Percentiles rank a stretch among this genome's conserved stretches.
phyloP scores from a whole-genome alignment of 2,113 vertebrate species.

The Vanacampus margaritifer region DNA sequence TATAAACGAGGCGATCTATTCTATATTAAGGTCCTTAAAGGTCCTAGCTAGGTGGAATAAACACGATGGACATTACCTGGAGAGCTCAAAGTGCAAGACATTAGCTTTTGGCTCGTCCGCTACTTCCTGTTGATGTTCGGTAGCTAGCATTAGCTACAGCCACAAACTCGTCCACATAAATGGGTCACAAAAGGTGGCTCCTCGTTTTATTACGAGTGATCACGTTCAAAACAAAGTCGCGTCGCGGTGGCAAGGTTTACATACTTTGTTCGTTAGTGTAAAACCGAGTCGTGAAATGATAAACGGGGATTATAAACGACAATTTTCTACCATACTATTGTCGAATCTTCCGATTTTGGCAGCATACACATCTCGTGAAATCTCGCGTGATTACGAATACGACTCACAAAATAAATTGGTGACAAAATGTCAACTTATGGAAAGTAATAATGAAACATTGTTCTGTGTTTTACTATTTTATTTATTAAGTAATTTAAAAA shows the following conservation, averaged over 20 bases:
- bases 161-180: slow-evolving; percentile 32
- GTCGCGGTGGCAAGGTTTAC: not conserved
- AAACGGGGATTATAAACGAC: not conserved
- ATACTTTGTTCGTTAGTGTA: not conserved
- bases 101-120: slow-evolving; percentile 14
- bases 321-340: not conserved
- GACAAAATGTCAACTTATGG: not conserved
- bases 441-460: not conserved
- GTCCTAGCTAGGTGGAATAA: too few relatives aligned
- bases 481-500: not conserved
- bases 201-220: not conserved
- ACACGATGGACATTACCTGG: slow-evolving; percentile 41
- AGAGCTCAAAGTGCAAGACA: slow-evolving; percentile 56
- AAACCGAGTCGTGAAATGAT: not conserved
- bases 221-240: not conserved
- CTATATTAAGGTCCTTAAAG: not conserved
- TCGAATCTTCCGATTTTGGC: not conserved
- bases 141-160: slow-evolving; percentile 53
- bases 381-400: slow-evolving; percentile 1
- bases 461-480: not conserved
- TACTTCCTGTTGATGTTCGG: slow-evolving; percentile 64
- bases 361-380: not conserved
- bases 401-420: not conserved
- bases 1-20: not conserved
- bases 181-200: not conserved